A percentile compares a stretch with the other conserved stretches of the same genome.
These are phyloP conservation scores for Potamarius usumacintae DNA, from an alignment of 2,113 vertebrate species.

Conservation along the genomic window DNA sequence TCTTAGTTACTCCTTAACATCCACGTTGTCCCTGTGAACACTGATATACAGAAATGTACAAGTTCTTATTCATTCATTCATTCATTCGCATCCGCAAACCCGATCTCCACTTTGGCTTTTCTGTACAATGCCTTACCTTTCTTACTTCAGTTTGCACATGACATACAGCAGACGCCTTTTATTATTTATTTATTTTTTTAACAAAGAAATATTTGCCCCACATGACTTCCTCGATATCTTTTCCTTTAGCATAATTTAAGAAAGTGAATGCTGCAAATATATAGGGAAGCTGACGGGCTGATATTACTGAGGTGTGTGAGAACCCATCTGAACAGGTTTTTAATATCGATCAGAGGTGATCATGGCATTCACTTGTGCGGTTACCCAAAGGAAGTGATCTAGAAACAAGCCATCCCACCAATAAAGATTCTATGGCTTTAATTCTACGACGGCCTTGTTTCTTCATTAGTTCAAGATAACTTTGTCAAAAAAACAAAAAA, in stretches of 20 bases:
- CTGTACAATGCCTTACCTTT: neutral
- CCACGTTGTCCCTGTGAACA: neutral
- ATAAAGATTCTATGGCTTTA: neutral
- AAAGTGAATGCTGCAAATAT: neutral
- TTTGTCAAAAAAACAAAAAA: neutral
- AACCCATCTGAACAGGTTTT: conserved; percentile 12
- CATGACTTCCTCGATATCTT: neutral
- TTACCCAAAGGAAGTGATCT: neutral
- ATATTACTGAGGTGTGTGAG: conserved; percentile 12
- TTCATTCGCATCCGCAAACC: no score
- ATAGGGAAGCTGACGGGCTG: neutral
- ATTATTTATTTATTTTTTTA: neutral
- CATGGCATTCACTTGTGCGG: neutral
- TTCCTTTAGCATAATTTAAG: neutral
- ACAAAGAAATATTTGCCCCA: neutral
- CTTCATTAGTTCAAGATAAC: neutral
- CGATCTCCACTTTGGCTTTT: neutral
- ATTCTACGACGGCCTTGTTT: neutral
- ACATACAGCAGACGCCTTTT: neutral
- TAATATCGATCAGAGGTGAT: neutral
- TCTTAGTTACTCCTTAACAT: neutral
- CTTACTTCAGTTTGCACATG: neutral
- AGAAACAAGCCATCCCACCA: neutral
- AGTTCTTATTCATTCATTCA: neutral
- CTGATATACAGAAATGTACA: neutral